Conservation (phyloP, 2,113 vertebrate species). For the Gallinago media region DNA sequence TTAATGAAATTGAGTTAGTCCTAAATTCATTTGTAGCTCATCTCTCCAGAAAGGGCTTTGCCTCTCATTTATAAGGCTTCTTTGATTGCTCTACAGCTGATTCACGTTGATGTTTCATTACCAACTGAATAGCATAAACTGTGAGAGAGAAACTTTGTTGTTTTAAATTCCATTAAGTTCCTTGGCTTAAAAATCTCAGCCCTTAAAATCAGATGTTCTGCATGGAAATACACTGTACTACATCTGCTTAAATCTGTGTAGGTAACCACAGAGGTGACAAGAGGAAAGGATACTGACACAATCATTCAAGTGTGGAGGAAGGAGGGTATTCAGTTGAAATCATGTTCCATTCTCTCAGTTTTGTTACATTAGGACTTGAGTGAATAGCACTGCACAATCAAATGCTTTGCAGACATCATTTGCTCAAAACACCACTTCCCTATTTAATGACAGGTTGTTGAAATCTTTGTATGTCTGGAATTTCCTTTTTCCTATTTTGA, state of each 20-base stretch:
- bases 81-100: background rate
- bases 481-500: background rate
- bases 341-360: background rate
- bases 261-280: background rate
- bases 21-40: background rate
- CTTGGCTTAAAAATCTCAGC: background rate
- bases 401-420: background rate
- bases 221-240: background rate
- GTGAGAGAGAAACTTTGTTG: background rate
- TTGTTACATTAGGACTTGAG: background rate
- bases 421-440: constrained; percentile 2
- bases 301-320: background rate
- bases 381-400: background rate
- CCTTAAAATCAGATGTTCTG: background rate
- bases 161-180: background rate
- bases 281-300: background rate
- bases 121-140: background rate
- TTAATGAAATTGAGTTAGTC: background rate
- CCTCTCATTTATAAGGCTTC: background rate
- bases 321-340: background rate
- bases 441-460: background rate
- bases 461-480: background rate
- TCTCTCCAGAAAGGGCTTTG: background rate
- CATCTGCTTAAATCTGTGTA: background rate
- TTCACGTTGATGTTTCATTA: constrained; percentile 5